phyloP scores from a whole-genome alignment of 2,113 vertebrate species.

The Sebastes schlegelii region DNA sequence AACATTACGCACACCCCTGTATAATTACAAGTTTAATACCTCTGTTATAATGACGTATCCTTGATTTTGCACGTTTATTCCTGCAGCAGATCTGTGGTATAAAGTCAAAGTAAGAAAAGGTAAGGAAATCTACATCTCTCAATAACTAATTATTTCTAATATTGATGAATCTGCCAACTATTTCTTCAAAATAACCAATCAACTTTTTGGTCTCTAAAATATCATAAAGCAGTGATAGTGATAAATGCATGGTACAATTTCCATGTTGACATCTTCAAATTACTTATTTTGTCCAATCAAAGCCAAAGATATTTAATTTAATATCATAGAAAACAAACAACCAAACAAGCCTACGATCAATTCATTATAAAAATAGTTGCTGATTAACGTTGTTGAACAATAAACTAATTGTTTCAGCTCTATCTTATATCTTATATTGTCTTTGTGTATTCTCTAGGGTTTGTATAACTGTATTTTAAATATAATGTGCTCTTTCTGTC shows the following conservation, averaged over 20 bases:
- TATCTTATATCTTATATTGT: neutral
- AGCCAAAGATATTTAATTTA: neutral
- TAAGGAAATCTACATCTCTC: neutral
- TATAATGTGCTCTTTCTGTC: neutral
- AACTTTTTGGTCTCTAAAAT: neutral
- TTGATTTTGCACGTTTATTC: neutral
- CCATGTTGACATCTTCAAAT: neutral
- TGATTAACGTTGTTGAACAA: neutral
- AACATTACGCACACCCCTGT: neutral
- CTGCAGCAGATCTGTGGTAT: neutral
- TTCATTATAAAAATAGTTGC: neutral
- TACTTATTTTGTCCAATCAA: neutral
- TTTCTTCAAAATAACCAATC: neutral
- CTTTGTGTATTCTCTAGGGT: neutral
- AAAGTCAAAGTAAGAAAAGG: neutral
- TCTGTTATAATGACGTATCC: neutral
- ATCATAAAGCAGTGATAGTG: neutral
- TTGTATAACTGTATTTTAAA: neutral
- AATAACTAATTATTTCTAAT: neutral
- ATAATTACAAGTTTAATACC: neutral
- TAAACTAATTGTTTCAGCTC: neutral
- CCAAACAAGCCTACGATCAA: neutral
- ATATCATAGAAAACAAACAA: neutral
- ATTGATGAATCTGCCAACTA: neutral
- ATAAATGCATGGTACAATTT: neutral